Evolutionary conservation across 2,888 invertebrate species (phyloP).

Genomic region (Aspidapion aeneum): DNA sequence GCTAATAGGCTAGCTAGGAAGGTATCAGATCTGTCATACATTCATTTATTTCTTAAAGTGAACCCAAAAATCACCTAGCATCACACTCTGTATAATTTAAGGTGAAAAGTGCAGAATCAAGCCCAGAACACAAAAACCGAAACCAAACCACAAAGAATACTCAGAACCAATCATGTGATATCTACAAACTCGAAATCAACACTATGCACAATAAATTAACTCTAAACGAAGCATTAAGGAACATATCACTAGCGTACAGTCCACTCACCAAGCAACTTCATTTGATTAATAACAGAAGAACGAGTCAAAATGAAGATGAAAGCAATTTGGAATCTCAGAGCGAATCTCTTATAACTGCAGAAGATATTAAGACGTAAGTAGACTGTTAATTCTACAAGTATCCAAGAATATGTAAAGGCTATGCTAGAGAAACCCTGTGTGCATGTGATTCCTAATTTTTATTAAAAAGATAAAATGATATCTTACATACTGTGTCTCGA

Average conservation of each 20-base stretch:
- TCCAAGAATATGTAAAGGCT: no score
- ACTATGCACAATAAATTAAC: conserved; percentile 53
- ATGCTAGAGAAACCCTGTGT: no score
- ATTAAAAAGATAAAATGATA: no score
- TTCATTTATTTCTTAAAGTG: no score
- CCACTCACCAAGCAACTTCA: conserved; percentile 71
- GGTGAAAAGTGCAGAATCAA: conserved; percentile 38
- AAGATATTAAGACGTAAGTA: no score
- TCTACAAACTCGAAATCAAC: conserved; percentile 30
- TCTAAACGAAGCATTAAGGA: conserved; percentile 67
- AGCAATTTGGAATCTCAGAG: conserved; percentile 11
- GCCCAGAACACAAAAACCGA: conserved; percentile 27
- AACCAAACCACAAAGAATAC: conserved; percentile 29
- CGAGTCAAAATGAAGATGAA: not conserved
- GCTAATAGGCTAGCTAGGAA: no score
- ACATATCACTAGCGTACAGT: conserved; percentile 71
- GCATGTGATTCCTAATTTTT: no score
- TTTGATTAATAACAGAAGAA: conserved; percentile 51
- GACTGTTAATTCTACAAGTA: no score
- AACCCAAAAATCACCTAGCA: no score
- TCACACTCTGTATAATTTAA: no score
- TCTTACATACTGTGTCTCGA: no score
- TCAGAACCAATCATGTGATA: conserved; percentile 22
- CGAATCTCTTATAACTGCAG: conserved; percentile 17
- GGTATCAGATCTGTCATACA: no score